phyloP scores from a whole-genome alignment of 2,797 vertebrate genomes.

The Sebastes vulpes region DNA sequence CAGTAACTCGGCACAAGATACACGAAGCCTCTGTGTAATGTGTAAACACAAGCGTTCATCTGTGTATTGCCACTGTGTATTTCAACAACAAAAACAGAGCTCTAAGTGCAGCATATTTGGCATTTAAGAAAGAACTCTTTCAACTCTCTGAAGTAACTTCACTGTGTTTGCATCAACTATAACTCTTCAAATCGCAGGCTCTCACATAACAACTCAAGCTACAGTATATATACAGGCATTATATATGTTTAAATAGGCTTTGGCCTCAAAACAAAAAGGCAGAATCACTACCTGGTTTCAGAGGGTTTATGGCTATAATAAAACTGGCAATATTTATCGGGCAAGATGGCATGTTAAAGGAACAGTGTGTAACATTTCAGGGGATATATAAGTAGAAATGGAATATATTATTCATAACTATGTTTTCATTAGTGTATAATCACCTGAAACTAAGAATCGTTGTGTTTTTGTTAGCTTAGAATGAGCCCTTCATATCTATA shows the following conservation, averaged over 20 bases:
- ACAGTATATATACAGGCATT: background rate
- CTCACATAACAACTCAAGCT: background rate
- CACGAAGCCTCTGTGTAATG: background rate
- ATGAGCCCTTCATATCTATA: no score
- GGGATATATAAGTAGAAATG: no score
- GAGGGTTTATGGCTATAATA: background rate
- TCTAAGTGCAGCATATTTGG: background rate
- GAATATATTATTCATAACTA: no score
- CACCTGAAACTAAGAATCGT: no score
- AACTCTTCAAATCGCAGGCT: background rate
- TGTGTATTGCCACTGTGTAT: slow-evolving; percentile 14
- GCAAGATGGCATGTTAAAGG: no score
- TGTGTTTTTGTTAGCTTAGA: no score
- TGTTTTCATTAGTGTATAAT: no score
- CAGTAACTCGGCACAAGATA: slow-evolving; percentile 5
- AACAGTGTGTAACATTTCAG: no score
- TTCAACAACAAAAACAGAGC: slow-evolving; percentile 1
- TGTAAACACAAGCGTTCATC: slow-evolving; percentile 4
- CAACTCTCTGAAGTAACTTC: background rate
- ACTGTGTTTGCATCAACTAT: slow-evolving; percentile 1
- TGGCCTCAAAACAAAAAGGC: background rate
- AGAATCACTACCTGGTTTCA: background rate
- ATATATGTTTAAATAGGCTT: background rate
- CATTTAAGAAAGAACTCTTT: slow-evolving; percentile 6
- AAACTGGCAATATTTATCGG: background rate